Percentiles rank a stretch among this genome's conserved stretches.
These are phyloP conservation scores for Strigamia maritima DNA, from an alignment of 2,888 invertebrate genomes.

Conservation along the genomic window DNA sequence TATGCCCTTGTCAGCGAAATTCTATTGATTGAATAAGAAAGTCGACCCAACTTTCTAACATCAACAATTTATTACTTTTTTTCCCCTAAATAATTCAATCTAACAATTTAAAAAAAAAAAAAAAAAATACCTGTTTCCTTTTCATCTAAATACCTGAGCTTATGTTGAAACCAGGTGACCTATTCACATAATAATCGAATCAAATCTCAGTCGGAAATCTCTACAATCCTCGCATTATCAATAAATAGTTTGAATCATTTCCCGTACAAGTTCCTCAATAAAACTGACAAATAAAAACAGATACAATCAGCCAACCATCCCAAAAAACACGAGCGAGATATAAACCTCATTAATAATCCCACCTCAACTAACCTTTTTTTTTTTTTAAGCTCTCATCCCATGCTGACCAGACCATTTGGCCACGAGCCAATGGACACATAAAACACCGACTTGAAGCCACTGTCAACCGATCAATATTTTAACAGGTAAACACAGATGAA, in stretches of 20 bases:
- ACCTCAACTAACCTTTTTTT: not conserved
- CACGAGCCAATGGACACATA: constrained; percentile 23
- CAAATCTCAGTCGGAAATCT: constrained; percentile 31
- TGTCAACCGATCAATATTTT: constrained; percentile 23
- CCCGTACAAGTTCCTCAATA: constrained; percentile 17
- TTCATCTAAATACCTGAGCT: not conserved
- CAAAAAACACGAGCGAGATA: not conserved
- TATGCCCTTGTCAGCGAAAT: constrained; percentile 11
- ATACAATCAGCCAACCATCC: not conserved
- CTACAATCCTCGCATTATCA: not conserved
- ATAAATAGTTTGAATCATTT: constrained; percentile 26
- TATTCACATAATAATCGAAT: constrained; percentile 8
- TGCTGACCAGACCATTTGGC: constrained; percentile 15
- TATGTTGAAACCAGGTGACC: not conserved
- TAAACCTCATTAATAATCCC: not conserved
- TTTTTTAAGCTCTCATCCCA: not conserved
- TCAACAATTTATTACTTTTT: not conserved
- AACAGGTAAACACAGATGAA: constrained; percentile 28
- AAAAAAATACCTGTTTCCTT: not conserved
- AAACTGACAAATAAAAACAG: constrained; percentile 16
- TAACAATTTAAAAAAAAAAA: not conserved
- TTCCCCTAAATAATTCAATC: not conserved
- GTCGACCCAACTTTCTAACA: not conserved
- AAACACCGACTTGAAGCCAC: not conserved
- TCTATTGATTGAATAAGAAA: constrained; percentile 10